These are phyloP conservation scores for Pycnonotus jocosus DNA, from an alignment of 2,113 vertebrate genomes.

Conservation along the genomic window DNA sequence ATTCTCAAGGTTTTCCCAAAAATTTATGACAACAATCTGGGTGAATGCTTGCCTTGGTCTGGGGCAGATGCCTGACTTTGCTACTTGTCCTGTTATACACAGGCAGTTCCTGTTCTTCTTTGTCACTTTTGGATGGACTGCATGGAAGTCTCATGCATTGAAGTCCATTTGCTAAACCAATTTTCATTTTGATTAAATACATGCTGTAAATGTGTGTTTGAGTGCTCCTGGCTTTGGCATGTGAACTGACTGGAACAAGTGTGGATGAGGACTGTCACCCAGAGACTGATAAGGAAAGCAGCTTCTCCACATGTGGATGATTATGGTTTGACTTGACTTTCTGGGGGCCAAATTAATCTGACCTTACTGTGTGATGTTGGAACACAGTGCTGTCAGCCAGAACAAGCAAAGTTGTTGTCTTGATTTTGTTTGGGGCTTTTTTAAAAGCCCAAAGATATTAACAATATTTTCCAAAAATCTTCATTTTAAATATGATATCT, in stretches of 20 bases:
- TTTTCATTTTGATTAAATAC: background rate
- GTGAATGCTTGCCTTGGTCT: background rate
- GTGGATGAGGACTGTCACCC: background rate
- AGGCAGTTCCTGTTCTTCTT: background rate
- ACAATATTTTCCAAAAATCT: background rate
- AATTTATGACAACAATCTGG: rapidly evolving
- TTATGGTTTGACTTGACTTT: background rate
- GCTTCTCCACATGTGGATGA: background rate
- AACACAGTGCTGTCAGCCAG: background rate
- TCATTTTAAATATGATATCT: background rate
- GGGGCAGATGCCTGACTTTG: background rate
- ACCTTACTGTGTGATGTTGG: background rate
- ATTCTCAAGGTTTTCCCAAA: background rate
- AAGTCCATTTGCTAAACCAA: background rate
- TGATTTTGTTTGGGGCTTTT: background rate
- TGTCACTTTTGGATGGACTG: background rate
- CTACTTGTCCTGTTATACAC: background rate
- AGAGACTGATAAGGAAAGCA: background rate
- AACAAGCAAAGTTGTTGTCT: background rate
- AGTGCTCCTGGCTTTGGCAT: background rate
- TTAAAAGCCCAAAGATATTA: background rate
- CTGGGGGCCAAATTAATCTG: background rate
- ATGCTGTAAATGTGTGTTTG: background rate
- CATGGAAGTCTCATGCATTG: background rate
- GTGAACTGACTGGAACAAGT: background rate